phyloP scores from a whole-genome alignment of 2,113 vertebrate genomes.

The Ictalurus furcatus region DNA sequence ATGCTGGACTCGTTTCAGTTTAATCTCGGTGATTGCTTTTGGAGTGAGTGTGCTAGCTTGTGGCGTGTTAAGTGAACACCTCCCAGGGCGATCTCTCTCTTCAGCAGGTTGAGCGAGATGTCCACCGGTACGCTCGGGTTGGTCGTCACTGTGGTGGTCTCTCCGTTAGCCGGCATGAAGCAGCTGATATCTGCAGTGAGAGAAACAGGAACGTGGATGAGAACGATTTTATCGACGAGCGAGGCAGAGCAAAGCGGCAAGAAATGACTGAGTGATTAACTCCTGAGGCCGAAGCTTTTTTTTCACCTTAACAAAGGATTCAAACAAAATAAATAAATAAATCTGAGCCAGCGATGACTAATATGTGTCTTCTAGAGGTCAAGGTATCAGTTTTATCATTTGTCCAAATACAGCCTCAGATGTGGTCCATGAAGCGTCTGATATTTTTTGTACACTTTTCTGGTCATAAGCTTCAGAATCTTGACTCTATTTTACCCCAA shows the following conservation, averaged over 20 bases:
- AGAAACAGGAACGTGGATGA: conserved; percentile 1
- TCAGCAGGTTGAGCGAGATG: conserved; percentile 89
- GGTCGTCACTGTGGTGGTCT: conserved; percentile 82
- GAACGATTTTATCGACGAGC: background rate
- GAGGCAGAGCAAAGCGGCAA: background rate
- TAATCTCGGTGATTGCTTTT: background rate
- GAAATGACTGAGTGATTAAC: background rate
- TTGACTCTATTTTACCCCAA: background rate
- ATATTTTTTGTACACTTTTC: background rate
- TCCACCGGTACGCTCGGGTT: conserved; percentile 94
- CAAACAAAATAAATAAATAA: background rate
- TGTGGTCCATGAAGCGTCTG: background rate
- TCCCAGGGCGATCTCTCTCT: conserved; percentile 87
- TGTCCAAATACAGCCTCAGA: background rate
- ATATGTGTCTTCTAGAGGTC: background rate
- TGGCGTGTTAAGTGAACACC: conserved; percentile 49
- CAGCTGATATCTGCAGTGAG: conserved; percentile 81
- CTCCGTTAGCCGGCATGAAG: conserved; percentile 93
- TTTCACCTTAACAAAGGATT: background rate
- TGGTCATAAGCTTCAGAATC: background rate
- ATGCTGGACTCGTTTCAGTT: background rate
- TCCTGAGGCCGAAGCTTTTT: background rate
- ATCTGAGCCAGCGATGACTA: background rate
- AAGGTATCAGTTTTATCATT: background rate
- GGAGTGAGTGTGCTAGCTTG: background rate